phyloP scores from a whole-genome alignment of 1,140 invertebrate genomes.

The Zaprionus inermis region DNA sequence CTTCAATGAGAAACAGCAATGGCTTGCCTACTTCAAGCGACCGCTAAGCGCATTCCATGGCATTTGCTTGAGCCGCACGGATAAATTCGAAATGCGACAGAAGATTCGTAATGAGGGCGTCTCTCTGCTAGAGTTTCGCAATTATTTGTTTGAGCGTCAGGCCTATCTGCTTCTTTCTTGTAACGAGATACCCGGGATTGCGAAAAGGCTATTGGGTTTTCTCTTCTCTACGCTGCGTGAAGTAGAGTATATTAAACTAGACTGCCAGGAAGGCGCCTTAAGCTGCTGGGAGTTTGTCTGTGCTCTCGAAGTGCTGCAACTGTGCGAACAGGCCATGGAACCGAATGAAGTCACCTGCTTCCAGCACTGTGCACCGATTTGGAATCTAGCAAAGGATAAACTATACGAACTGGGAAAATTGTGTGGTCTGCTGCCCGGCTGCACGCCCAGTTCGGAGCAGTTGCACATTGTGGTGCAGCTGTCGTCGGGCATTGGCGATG shows the following conservation, averaged over 20 bases:
- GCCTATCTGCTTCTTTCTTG: slow-evolving; percentile 85
- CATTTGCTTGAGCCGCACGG: slow-evolving; percentile 88
- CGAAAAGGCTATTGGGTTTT: slow-evolving; percentile 74
- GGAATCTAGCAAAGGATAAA: slow-evolving; percentile 97
- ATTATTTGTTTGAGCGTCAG: slow-evolving; percentile 97
- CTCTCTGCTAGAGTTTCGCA: slow-evolving; percentile 94
- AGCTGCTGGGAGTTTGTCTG: slow-evolving; percentile 97
- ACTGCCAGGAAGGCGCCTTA: slow-evolving; percentile 91
- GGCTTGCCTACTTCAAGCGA: slow-evolving; percentile 91
- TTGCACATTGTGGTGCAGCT: slow-evolving; percentile 95
- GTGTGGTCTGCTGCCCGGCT: slow-evolving; percentile 95
- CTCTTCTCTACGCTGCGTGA: slow-evolving; percentile 80
- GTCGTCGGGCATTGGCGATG: slow-evolving; percentile 94
- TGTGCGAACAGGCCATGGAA: slow-evolving; percentile 89
- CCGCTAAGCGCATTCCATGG: slow-evolving; percentile 93
- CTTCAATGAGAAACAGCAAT: slow-evolving; percentile 91
- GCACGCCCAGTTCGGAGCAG: slow-evolving; percentile 93
- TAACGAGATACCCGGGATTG: slow-evolving; percentile 78
- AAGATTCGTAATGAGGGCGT: slow-evolving; percentile 89
- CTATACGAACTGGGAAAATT: slow-evolving; percentile 93
- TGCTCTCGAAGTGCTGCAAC: slow-evolving; percentile 94
- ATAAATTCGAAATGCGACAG: slow-evolving; percentile 88
- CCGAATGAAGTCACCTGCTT: slow-evolving; percentile 88
- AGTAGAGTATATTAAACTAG: slow-evolving; percentile 77
- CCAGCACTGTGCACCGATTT: slow-evolving; percentile 93